Percentiles rank a stretch among this genome's conserved stretches.
These are phyloP conservation scores for Adoxophyes honmai DNA, from an alignment of 1,140 invertebrate genomes.

Conservation along the genomic window DNA sequence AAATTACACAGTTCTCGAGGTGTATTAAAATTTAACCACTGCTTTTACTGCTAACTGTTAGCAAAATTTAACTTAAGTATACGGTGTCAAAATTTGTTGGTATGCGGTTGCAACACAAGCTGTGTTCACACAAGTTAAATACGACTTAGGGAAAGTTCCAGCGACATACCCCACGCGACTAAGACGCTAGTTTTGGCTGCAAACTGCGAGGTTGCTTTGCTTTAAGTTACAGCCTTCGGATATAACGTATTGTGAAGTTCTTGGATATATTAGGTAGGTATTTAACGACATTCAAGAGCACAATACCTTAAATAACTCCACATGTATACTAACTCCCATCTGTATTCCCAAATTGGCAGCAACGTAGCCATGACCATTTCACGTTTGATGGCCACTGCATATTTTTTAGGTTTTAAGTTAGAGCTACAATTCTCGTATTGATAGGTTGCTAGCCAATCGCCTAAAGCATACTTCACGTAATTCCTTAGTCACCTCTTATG, in stretches of 20 bases:
- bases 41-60: conserved; percentile 30
- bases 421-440: no score
- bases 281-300: no score
- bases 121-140: conserved; percentile 68
- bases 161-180: conserved; percentile 56
- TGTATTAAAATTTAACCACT: conserved; percentile 31
- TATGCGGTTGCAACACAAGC: conserved; percentile 63
- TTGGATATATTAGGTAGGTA: no score
- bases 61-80: conserved; percentile 49
- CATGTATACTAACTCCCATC: no score
- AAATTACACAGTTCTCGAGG: conserved; percentile 20
- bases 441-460: no score
- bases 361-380: no score
- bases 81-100: conserved; percentile 70
- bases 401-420: no score
- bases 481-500: no score
- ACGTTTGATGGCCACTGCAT: no score
- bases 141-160: conserved; percentile 65
- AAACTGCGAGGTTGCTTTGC: conserved; percentile 27
- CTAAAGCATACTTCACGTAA: no score
- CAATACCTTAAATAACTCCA: no score
- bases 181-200: conserved; percentile 56
- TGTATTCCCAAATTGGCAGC: no score
- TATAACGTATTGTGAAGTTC: conserved; percentile 8
- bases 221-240: conserved; percentile 4